These are phyloP conservation scores for Seriola dumerili DNA, from an alignment of 2,113 vertebrate species.

Conservation along the genomic window DNA sequence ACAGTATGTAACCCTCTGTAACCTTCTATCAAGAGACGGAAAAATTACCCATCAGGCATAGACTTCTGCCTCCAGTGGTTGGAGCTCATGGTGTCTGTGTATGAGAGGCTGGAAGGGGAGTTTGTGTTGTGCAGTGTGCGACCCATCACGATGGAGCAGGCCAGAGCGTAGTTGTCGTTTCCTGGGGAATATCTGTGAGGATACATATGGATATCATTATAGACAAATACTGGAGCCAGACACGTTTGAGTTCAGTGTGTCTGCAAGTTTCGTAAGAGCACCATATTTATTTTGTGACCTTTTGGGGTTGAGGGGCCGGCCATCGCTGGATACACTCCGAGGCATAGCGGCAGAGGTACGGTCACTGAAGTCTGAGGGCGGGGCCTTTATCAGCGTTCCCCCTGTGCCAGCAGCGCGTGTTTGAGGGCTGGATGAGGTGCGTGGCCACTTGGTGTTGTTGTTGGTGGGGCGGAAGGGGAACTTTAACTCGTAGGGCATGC, in stretches of 20 bases:
- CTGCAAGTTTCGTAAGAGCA: not conserved
- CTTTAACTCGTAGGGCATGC: constrained; percentile 93
- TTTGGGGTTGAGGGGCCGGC: constrained; percentile 90
- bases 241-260: constrained; percentile 7
- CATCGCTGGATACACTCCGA: constrained; percentile 95
- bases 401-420: constrained; percentile 76
- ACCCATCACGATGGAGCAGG: constrained; percentile 92
- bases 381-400: constrained; percentile 89
- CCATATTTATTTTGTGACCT: constrained; percentile 77
- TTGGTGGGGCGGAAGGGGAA: constrained; percentile 91
- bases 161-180: constrained; percentile 92
- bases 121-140: constrained; percentile 90
- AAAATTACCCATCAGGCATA: constrained; percentile 91
- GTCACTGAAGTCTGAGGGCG: constrained; percentile 83
- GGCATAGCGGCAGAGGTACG: constrained; percentile 89
- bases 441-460: constrained; percentile 95
- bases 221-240: not conserved
- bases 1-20: not conserved
- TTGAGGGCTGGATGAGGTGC: constrained; percentile 89
- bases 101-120: constrained; percentile 89
- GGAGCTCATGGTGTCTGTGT: constrained; percentile 88
- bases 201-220: constrained; percentile 24
- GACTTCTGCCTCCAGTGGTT: constrained; percentile 92
- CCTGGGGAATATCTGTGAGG: constrained; percentile 90
- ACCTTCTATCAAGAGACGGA: not conserved